Evolutionary conservation across 2,888 invertebrate species (phyloP).

Genomic region (Alloscopus bannaensis): DNA sequence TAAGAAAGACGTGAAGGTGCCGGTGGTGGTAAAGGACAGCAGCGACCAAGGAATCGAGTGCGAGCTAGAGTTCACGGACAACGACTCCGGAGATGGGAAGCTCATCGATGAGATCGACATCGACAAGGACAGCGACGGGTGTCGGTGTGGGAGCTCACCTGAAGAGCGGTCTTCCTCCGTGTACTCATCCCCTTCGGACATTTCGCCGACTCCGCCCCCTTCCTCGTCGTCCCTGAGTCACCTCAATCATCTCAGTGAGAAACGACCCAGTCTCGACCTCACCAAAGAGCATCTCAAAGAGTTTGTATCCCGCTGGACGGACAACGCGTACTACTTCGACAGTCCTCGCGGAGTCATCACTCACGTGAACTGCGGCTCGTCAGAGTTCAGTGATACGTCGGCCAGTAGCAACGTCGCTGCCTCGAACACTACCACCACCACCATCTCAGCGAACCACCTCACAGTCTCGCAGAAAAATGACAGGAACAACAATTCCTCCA

Average conservation of each 20-base stretch:
- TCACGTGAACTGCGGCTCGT: conserved; percentile 62
- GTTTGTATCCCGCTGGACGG: conserved; percentile 92
- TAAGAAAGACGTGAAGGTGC: conserved; percentile 15
- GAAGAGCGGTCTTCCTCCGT: conserved; percentile 57
- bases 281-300: conserved; percentile 88
- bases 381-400: conserved; percentile 44
- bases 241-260: conserved; percentile 35
- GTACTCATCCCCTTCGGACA: conserved; percentile 54
- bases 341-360: conserved; percentile 74
- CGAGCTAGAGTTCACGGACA: conserved; percentile 59
- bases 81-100: conserved; percentile 70
- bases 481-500: conserved; percentile 39
- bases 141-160: conserved; percentile 54
- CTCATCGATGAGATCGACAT: conserved; percentile 71
- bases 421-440: neutral
- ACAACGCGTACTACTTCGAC: conserved; percentile 90
- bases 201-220: conserved; percentile 55
- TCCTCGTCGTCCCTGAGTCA: conserved; percentile 18
- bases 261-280: conserved; percentile 73
- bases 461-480: too few species aligned
- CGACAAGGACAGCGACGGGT: conserved; percentile 65
- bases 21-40: conserved; percentile 7
- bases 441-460: neutral
- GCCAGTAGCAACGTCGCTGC: conserved; percentile 21
- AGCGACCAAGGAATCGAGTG: conserved; percentile 57